Percentiles rank a stretch among this genome's conserved stretches.
phyloP scores from a whole-genome alignment of 2,113 vertebrate genomes.

The Plecturocebus donacophilus region DNA sequence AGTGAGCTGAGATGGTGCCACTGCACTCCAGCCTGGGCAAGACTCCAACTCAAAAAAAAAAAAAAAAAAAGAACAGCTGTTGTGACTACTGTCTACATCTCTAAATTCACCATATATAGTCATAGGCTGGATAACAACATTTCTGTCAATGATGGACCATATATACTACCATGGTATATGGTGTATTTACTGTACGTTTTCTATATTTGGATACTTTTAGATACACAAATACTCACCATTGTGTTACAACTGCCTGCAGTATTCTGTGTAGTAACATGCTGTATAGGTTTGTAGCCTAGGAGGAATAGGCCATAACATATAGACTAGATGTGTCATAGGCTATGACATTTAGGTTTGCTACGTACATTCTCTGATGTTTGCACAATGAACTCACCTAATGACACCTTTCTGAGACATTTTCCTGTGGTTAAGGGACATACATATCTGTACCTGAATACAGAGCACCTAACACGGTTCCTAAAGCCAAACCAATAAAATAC shows the following conservation, averaged over 20 bases:
- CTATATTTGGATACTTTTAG: background rate
- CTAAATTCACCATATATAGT: background rate
- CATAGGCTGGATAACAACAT: rapidly evolving
- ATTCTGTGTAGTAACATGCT: background rate
- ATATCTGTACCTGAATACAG: no score
- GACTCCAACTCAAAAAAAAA: no score
- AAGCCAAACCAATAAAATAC: no score
- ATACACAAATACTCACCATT: background rate
- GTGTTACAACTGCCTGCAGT: background rate
- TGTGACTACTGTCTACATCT: background rate
- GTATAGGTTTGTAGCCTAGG: background rate
- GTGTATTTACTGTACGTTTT: background rate
- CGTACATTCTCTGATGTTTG: no score
- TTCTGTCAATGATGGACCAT: background rate
- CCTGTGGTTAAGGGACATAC: no score
- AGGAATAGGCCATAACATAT: background rate
- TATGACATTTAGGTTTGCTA: no score
- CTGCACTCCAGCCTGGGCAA: no score
- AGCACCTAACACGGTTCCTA: no score
- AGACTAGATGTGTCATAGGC: no score
- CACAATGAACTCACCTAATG: no score
- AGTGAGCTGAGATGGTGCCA: no score
- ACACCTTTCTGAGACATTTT: no score
- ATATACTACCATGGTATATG: background rate
- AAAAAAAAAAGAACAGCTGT: background rate